Evolutionary conservation across 2,888 invertebrate genomes (phyloP), one percentile per base, ranked within the genome.

Genomic region (Caenorhabditis sinica): DNA sequence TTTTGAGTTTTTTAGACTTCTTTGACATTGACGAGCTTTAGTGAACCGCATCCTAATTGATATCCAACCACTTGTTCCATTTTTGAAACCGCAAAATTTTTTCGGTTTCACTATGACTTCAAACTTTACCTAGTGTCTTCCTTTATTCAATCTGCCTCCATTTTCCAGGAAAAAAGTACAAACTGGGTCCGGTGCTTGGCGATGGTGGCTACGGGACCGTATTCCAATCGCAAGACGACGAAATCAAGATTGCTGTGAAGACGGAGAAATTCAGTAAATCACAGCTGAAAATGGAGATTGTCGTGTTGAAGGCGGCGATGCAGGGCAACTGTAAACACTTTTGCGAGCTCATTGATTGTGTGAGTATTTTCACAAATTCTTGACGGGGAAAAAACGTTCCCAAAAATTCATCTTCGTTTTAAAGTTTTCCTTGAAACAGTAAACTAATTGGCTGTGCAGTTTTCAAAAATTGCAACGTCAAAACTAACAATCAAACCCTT

Each of bases 161-260:
- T n/a, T 33, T 61, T 73, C 8, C 60, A 66, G 73, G 69, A 2
- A 86, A 87, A 71, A 61, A 71, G 60, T 89, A 87, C 76, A 85
- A 82, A 25, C 72, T 90, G 73, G 74, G 80, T 17, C 69, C 82
- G 61, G 82, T 82, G 6, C 86, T 90, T 25, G 90, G 90, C 43
- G 90, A 90, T 51, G 90, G 89, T 36, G 90, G 90, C 49, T 90
- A 89, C 74, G 89, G 90, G 1, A 83, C 82, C 28, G 89, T 89
- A 6, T 89, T 89, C 56, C 65, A 65, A 28, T 83, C 84, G 20
- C 69, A 82, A 58, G 87, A 88, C n/a, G 83, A 82, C 13, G 85
- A 83, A n/a, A 74, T 58, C 61, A 75, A 68, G 61, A 76, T 89
- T 4, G 91, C 91, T 0, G 82, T 90, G 40, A 91, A 91, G 63